Evolutionary conservation across 1,140 invertebrate genomes (phyloP).

Genomic region (Neotoxoptera formosana): DNA sequence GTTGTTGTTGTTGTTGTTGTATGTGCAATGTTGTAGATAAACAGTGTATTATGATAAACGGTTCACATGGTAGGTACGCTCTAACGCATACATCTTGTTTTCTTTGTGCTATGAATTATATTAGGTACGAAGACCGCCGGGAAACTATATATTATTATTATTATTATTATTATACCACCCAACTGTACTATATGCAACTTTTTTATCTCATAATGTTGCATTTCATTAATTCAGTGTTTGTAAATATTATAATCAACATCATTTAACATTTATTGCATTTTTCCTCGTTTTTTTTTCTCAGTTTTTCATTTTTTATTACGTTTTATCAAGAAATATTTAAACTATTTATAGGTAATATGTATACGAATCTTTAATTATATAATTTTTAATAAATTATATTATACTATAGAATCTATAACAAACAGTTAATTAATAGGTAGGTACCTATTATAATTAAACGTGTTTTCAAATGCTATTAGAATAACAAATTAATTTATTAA

Average conservation of each 20-base stretch:
- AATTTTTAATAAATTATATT: no score
- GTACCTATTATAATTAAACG: no score
- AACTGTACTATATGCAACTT: neutral
- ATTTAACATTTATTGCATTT: neutral
- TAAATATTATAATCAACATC: neutral
- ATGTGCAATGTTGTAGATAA: conserved; percentile 50
- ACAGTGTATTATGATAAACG: neutral
- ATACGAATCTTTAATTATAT: neutral
- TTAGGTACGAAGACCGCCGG: neutral
- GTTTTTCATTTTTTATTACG: neutral
- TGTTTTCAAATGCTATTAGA: neutral
- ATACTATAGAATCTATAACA: neutral
- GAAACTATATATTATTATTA: neutral
- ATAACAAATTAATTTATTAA: no score
- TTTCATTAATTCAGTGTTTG: neutral
- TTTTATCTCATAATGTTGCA: neutral
- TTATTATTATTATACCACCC: neutral
- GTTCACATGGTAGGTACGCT: neutral
- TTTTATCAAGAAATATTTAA: neutral
- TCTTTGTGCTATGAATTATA: neutral
- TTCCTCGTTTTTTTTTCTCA: no score
- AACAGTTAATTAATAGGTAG: neutral
- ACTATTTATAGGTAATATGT: neutral
- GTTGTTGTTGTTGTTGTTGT: conserved; percentile 35
- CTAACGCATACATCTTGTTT: neutral